phyloP scores from a whole-genome alignment of 2,888 invertebrate species.

The Spilosoma lubricipeda region DNA sequence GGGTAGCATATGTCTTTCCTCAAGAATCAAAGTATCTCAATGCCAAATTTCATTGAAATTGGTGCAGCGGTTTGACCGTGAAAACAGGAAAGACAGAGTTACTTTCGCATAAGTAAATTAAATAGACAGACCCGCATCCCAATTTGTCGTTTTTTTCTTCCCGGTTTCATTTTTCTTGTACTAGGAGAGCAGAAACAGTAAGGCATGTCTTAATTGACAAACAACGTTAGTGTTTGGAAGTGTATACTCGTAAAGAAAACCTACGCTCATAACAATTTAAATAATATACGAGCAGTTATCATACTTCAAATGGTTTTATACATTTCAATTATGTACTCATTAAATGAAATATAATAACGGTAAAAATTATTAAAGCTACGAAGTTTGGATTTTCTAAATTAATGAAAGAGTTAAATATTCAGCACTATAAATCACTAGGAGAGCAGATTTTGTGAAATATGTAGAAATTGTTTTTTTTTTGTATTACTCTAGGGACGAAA shows the following conservation, averaged over 20 bases:
- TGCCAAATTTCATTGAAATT: too few relatives aligned
- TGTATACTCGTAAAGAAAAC: not conserved
- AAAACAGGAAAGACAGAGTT: too few relatives aligned
- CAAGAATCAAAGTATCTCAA: too few relatives aligned
- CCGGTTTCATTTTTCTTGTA: constrained; percentile 18
- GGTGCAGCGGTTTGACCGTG: too few relatives aligned
- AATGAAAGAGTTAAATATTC: not conserved
- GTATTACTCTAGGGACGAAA: not conserved
- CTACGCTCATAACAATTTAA: not conserved
- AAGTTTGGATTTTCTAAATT: not conserved
- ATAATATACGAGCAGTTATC: too few relatives aligned
- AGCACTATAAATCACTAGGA: not conserved
- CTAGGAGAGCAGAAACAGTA: constrained; percentile 14
- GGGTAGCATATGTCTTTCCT: too few relatives aligned
- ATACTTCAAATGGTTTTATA: too few relatives aligned
- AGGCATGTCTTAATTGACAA: not conserved
- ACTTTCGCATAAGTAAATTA: too few relatives aligned
- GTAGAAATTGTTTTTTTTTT: not conserved
- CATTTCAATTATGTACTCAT: not conserved
- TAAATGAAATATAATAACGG: not conserved
- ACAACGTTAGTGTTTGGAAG: not conserved
- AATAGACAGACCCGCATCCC: constrained; percentile 14
- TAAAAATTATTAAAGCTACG: not conserved
- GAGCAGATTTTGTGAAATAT: not conserved
- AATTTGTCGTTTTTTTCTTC: constrained; percentile 12